Evolutionary conservation across 2,888 invertebrate genomes (phyloP), one percentile per base, ranked within the genome.

Genomic region (Meiosimyza platycephala): DNA sequence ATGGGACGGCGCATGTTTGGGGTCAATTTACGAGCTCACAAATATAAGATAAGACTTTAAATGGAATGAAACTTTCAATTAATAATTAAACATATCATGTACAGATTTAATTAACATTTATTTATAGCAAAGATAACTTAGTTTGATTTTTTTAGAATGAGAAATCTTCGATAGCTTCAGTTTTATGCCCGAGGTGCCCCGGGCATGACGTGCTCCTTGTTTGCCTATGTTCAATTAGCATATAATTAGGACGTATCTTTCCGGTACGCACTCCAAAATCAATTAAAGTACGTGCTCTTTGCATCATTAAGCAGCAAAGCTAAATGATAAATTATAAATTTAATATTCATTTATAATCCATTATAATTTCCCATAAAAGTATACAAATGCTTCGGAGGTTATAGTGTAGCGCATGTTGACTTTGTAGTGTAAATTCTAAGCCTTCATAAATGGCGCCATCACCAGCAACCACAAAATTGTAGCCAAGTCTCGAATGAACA

Each of bases 401-500:
- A 85, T 91, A 92, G 62, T 83, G 83, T 0, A 90, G 89, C 0
- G 93, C 90, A 81, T 94, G 94, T 0, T 92, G 92, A 0, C 93
- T 93, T 0, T 90, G 86, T 3, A 85, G 81, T 28, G 89, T 87
- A 91, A 93, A 94, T 0, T 93, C 92, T 5, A 93, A 88, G 1
- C 92, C 93, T 78, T 90, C 90, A 83, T 93, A 93, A 0, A 89
- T 91, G 0, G 88, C 86, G 0, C 92, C 92, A 77, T 93, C 93
- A 6, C 92, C 90, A 2, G 93, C 93, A 47, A 93, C 89, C 18
- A 90, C 90, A 83, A 93, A 94, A 80, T 91, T 92, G 80, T 81
- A 89, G 1, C 92, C 93, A 78, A 93, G 79, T 93, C 92, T 50
- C 89, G 90, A 91, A 92, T 93, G 40, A n/a, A n/a, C n/a, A n/a